A percentile compares a stretch with the other conserved stretches of the same genome.
phyloP scores from a whole-genome alignment of 2,888 invertebrate genomes.

The Stenchaetothrips biformis region DNA sequence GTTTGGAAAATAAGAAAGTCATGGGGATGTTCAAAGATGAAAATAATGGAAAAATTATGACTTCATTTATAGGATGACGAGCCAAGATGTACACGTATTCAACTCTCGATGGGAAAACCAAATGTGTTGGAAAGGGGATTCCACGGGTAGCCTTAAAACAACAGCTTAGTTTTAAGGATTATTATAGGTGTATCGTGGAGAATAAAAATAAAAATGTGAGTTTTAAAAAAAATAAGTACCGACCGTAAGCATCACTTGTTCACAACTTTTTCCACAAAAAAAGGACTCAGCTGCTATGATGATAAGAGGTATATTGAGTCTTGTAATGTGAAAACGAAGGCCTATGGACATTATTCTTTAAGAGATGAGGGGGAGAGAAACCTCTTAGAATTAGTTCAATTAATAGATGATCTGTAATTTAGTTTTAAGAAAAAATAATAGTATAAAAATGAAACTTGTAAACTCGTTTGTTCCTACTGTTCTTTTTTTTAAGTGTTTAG shows the following conservation, averaged over 20 bases:
- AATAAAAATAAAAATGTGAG: background rate
- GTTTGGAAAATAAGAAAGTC: conserved; percentile 35
- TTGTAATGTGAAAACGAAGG: background rate
- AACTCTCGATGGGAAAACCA: background rate
- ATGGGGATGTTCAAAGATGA: conserved; percentile 40
- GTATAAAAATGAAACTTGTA: too few species aligned
- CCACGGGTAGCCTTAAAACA: background rate
- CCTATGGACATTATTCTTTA: background rate
- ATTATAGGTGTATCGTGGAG: background rate
- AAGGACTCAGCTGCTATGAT: background rate
- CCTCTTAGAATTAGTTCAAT: background rate
- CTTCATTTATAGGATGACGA: conserved; percentile 37
- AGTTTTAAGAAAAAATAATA: background rate
- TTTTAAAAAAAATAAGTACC: background rate
- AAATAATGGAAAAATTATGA: conserved; percentile 33
- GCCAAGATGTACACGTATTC: conserved; percentile 15
- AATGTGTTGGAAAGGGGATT: background rate
- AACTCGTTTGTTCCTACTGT: too few species aligned
- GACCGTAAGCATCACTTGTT: background rate
- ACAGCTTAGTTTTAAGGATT: background rate
- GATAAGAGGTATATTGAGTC: background rate
- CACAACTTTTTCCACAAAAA: background rate
- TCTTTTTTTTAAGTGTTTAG: too few species aligned
- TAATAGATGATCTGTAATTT: background rate
- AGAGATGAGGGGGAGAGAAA: background rate